Percentiles rank a stretch among this genome's conserved stretches.
Evolutionary conservation across 2,113 vertebrate genomes (phyloP).

Genomic region (Dendrocopos noguchii): DNA sequence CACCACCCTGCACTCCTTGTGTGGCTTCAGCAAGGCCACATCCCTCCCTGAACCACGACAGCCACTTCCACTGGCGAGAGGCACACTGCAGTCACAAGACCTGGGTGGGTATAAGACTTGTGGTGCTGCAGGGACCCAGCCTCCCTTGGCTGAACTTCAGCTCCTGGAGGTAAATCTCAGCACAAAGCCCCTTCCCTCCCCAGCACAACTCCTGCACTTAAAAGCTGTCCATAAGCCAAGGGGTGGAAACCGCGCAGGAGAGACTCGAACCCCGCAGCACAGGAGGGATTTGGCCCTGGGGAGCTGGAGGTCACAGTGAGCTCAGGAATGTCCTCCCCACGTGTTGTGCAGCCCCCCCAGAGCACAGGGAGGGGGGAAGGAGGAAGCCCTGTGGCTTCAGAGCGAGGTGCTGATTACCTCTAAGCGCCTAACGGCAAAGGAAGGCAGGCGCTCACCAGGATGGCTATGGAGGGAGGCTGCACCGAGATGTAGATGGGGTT

Average conservation of each 20-base stretch:
- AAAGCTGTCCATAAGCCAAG: neutral
- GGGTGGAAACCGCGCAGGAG: accelerated
- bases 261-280: neutral
- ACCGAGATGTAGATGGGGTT: constrained; percentile 91
- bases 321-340: neutral
- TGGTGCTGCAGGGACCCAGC: neutral
- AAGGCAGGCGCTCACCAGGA: constrained; percentile 82
- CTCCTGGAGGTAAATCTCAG: neutral
- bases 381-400: neutral
- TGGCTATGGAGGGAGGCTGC: constrained; percentile 87
- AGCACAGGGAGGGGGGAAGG: accelerated
- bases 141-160: neutral
- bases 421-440: constrained; percentile 32
- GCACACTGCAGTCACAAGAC: no score
- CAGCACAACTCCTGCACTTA: neutral
- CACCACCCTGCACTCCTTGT: neutral
- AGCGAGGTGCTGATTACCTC: constrained; percentile 39
- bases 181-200: neutral
- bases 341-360: neutral
- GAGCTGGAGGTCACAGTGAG: neutral
- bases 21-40: neutral
- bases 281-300: neutral
- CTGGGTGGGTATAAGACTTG: neutral
- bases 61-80: neutral
- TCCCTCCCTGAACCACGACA: neutral